Evolutionary conservation across 2,113 vertebrate species (phyloP).

Genomic region (Periophthalmodon schlosseri): DNA sequence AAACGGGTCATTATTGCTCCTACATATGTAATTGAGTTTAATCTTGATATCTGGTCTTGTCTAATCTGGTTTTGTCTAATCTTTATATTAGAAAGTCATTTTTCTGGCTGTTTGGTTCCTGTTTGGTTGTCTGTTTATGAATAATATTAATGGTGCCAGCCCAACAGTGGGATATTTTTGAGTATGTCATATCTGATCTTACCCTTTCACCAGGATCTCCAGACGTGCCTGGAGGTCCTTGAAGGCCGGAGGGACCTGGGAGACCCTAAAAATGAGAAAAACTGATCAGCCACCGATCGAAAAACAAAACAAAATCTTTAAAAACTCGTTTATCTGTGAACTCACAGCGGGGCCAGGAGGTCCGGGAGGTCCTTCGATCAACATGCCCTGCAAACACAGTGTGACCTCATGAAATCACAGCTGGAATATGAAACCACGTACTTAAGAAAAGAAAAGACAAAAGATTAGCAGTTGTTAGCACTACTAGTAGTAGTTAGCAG

Average conservation of each 20-base stretch:
- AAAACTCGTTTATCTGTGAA: constrained; percentile 19
- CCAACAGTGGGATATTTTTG: not conserved
- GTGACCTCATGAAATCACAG: constrained; percentile 11
- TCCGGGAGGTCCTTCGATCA: constrained; percentile 94
- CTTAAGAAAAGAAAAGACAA: not conserved
- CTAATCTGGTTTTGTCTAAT: not conserved
- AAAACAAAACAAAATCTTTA: not conserved
- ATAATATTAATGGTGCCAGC: too few species aligned
- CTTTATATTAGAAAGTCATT: not conserved
- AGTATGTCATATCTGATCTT: constrained; percentile 52
- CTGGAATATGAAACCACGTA: not conserved
- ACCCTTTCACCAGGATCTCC: constrained; percentile 96
- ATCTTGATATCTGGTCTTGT: too few species aligned
- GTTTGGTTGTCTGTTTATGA: too few species aligned
- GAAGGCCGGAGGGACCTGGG: constrained; percentile 89
- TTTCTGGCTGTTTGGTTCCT: not conserved
- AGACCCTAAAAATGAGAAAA: constrained; percentile 83
- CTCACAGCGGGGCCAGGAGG: constrained; percentile 88
- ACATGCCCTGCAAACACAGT: constrained; percentile 87
- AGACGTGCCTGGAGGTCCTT: constrained; percentile 87
- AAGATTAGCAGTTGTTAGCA: too few species aligned
- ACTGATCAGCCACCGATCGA: not conserved
- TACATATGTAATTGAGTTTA: too few species aligned
- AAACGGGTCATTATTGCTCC: too few species aligned
- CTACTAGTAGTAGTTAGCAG: too few species aligned